Conservation (phyloP, 1,140 invertebrate species). For the Eurosta solidaginis region DNA sequence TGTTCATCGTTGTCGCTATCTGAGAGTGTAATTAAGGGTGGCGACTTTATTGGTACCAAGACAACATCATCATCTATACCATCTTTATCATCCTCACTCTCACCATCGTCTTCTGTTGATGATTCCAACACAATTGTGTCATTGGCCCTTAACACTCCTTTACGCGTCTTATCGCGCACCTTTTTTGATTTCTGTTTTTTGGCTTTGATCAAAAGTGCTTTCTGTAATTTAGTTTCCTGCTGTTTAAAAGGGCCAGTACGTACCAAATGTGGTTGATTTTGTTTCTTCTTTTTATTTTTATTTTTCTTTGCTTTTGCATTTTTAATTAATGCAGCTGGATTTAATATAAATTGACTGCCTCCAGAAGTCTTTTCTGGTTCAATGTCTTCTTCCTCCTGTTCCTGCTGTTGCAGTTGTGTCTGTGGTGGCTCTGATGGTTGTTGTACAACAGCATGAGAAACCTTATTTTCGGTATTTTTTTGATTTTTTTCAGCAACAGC, state of each 20-base stretch:
- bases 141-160: conserved; percentile 26
- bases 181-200: conserved; percentile 52
- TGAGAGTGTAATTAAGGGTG: conserved; percentile 45
- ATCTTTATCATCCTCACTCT: conserved; percentile 37
- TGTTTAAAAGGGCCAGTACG: conserved; percentile 45
- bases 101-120: conserved; percentile 37
- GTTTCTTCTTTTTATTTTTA: neutral
- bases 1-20: conserved; percentile 38
- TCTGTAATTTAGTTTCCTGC: conserved; percentile 45
- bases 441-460: too few relatives aligned
- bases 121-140: conserved; percentile 44
- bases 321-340: conserved; percentile 29
- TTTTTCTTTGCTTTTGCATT: neutral
- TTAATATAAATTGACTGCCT: too few relatives aligned
- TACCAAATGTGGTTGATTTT: neutral
- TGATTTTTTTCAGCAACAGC: neutral
- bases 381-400: neutral
- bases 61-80: conserved; percentile 46
- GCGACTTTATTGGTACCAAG: conserved; percentile 45
- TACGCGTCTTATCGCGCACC: conserved; percentile 39
- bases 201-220: conserved; percentile 39
- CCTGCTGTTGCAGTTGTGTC: neutral
- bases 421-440: too few relatives aligned
- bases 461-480: neutral
- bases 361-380: neutral